Base-by-base conservation (phyloP, 2,888 invertebrate genomes). In the Alviniconcha strummeri region DNA sequence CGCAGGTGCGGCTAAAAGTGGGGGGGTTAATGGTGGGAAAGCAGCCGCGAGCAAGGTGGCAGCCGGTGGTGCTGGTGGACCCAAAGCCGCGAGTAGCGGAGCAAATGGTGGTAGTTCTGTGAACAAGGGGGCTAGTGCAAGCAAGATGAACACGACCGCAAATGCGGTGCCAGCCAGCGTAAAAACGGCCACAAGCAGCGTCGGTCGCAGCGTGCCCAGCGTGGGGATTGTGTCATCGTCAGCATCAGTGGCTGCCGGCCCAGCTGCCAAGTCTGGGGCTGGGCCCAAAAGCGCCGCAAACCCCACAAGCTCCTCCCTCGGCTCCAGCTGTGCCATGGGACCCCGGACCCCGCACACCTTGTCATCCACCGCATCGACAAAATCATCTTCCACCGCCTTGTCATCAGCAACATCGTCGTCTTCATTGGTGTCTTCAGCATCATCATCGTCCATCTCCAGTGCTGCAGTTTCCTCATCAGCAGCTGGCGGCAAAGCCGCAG, bases 391-490 rank as follows among this genome's bases (percentile, higher is more conserved):
- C 7, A n/a, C 77, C 8, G 7, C 83, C 71, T 15, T 13, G 60
- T 7, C 75, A 83, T 64, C 83, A 54, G 78, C 78, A 71, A 84
- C 84, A 4, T 69, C 85, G 56, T 80, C 81, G 52, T 64, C 56
- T 8, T 54, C 82, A 54, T 36, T 3, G 36, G 19, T 56, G 7
- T 2, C 77, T 4, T n/a, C 75, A 64, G 60, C 76, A 11, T 76
- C 60, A 75, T 13, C 75, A 15, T 57, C 83, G 36, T 76, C 84
- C 13, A 60, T 76, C 56, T 55, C 75, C 19, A 64, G 79, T 72
- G 80, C 19, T 80, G 67, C 83, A 67, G 60, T 77, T 52, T 81
- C 83, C 36, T 77, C 88, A 60, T 54, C 83, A 19, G 71, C 77
- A 7, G 60, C 71, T n/a, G 83, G 54, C 79, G 83, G 67, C 57